Percentiles rank a stretch among this genome's conserved stretches.
These are phyloP conservation scores for Caenorhabditis sp. DNA, from an alignment of 2,888 invertebrate genomes.

Conservation along the genomic window DNA sequence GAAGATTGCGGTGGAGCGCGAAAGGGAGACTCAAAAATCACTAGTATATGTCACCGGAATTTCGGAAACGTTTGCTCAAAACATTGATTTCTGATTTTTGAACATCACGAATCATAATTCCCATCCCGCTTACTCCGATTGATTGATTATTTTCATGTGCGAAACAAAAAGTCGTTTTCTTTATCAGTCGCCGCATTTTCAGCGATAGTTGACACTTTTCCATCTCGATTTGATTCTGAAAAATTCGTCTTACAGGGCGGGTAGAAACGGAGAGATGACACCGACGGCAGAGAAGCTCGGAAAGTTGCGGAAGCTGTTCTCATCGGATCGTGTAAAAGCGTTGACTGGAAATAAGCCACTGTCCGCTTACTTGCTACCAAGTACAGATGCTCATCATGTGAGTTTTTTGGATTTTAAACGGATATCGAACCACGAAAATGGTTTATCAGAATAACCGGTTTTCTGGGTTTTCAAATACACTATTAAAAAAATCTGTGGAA, in stretches of 20 bases:
- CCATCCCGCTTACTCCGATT: not conserved
- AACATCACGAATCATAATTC: not conserved
- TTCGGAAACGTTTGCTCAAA: not conserved
- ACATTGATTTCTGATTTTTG: not conserved
- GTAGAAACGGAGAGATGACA: slow-evolving; percentile 10
- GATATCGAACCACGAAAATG: too few relatives aligned
- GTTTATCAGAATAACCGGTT: too few relatives aligned
- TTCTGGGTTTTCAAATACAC: too few relatives aligned
- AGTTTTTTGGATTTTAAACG: not conserved
- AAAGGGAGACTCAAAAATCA: too few relatives aligned
- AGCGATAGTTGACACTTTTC: not conserved
- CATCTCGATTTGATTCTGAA: not conserved
- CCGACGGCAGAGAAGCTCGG: slow-evolving; percentile 30
- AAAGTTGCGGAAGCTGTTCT: slow-evolving; percentile 59
- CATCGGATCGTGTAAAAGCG: slow-evolving; percentile 45
- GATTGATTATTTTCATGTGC: slow-evolving; percentile 1
- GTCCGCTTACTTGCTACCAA: slow-evolving; percentile 79
- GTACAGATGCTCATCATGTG: slow-evolving; percentile 82
- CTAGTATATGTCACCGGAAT: too few relatives aligned
- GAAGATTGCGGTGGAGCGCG: too few relatives aligned
- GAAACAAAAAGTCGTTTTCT: not conserved
- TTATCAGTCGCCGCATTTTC: not conserved
- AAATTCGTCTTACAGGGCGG: slow-evolving; percentile 4
- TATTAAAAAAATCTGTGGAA: too few relatives aligned
- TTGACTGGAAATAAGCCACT: slow-evolving; percentile 53